phyloP scores from a whole-genome alignment of 1,140 invertebrate species.

The Drosophila tropicalis region DNA sequence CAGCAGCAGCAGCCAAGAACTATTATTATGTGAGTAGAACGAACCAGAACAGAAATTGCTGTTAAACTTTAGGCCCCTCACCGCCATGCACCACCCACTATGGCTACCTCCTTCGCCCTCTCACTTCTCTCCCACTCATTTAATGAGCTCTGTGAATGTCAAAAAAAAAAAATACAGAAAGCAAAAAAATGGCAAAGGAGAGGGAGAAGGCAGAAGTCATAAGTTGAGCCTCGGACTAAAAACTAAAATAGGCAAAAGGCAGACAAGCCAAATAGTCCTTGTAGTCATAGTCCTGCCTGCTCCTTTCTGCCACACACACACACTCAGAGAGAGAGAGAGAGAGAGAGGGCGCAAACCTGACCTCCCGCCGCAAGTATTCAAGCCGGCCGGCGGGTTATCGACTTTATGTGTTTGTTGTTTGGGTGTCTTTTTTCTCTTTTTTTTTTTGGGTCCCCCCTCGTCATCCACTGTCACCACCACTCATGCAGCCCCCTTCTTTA shows the following conservation, averaged over 20 bases:
- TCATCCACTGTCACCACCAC: neutral
- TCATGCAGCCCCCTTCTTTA: conserved; percentile 1
- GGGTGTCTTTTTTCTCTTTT: conserved; percentile 46
- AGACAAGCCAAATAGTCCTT: conserved; percentile 70
- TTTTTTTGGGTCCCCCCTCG: conserved; percentile 27
- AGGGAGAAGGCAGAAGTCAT: conserved; percentile 65
- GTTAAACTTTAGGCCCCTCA: conserved; percentile 46
- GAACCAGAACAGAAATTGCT: conserved; percentile 38
- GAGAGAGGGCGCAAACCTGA: neutral
- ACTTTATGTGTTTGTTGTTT: conserved; percentile 80
- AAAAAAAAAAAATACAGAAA: conserved; percentile 49
- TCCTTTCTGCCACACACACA: conserved; percentile 37
- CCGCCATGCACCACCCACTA: conserved; percentile 3
- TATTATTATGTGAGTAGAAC: conserved; percentile 60
- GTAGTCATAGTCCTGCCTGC: conserved; percentile 20
- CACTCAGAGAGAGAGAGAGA: conserved; percentile 23
- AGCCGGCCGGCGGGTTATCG: conserved; percentile 67
- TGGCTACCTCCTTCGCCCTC: neutral
- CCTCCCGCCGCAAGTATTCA: conserved; percentile 21
- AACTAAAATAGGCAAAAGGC: conserved; percentile 71
- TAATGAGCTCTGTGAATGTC: conserved; percentile 77
- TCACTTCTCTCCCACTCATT: conserved; percentile 37
- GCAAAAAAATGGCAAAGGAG: conserved; percentile 4
- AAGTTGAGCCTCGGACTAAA: conserved; percentile 64
- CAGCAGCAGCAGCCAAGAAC: conserved; percentile 21